Percentiles rank a stretch among this genome's conserved stretches.
Conservation (phyloP, 2,113 vertebrate genomes). For the Loxodonta africana region DNA sequence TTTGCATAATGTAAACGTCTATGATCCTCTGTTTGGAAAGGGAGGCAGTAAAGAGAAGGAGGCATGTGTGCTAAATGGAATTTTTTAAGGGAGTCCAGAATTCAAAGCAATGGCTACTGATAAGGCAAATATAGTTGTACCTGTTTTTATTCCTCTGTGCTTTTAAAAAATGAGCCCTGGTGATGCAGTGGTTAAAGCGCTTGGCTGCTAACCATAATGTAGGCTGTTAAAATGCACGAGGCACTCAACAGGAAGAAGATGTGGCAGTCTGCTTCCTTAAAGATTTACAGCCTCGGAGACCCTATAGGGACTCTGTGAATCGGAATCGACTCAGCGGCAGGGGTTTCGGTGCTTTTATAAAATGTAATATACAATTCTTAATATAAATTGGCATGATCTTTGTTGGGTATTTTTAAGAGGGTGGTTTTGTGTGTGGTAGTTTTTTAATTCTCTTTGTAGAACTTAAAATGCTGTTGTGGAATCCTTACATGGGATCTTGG, state of each 20-base stretch:
- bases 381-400: background rate
- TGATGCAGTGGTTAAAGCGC: too few species aligned
- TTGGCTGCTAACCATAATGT: too few species aligned
- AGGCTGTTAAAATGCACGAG: too few species aligned
- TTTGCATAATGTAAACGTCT: background rate
- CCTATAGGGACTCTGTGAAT: too few species aligned
- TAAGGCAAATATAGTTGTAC: background rate
- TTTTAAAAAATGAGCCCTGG: background rate
- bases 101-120: background rate
- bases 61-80: background rate
- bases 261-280: too few species aligned
- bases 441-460: background rate
- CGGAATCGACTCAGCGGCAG: too few species aligned
- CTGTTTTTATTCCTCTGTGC: background rate
- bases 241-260: too few species aligned
- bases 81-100: background rate
- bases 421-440: background rate
- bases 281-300: too few species aligned
- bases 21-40: background rate
- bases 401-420: background rate
- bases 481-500: background rate
- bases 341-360: too few species aligned
- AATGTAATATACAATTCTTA: background rate
- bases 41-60: background rate
- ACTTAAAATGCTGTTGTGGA: background rate